Evolutionary conservation across 2,113 vertebrate genomes (phyloP), one percentile per base, ranked within the genome.

Genomic region (Meles meles): DNA sequence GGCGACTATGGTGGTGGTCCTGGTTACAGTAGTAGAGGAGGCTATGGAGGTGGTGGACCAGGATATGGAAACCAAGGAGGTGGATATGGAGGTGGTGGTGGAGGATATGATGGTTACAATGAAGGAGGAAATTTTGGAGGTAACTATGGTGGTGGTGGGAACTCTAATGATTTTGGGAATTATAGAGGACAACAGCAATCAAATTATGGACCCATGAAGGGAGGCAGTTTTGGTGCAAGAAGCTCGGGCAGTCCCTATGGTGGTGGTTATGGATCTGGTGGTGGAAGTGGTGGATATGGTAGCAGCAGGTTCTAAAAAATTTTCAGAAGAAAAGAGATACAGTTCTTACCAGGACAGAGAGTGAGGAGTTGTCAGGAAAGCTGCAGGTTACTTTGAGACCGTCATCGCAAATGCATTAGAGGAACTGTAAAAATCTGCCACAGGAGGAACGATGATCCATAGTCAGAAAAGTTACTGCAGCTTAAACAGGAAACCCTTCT

Each of bases 301-400:
- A 69, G 34, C 67, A n/a, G 67, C n/a, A 69, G 34, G 7, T n/a
- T 69, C 67, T 69, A 69, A 69, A 69, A 69, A 69, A 20, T 10
- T 20, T 69, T 69, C 67, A 69, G 67, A 69, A 69, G 65, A 69
- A 69, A 72, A 23, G 20, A 99, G 99, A 99, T 99, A 99, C 99
- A 99, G 99, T 99, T 99, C 99, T 99, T 99, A 99, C 99, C 99
- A 99, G 99, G 99, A 99, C 99, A 99, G 99, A 99, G 99, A 99
- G 99, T 99, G 99, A 99, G 99, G 99, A 99, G 99, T 99, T 99
- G 99, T 99, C 99, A 99, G 99, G 99, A 99, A 99, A 99, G 99
- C 99, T 99, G 99, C 99, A 99, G 99, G 99, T 99, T 99, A 99
- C 99, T 99, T 99, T 99, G 99, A 99, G 99, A 99, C 99, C 99